These are phyloP conservation scores for Oxycera nigricornis DNA, from an alignment of 2,888 invertebrate species.

Conservation along the genomic window DNA sequence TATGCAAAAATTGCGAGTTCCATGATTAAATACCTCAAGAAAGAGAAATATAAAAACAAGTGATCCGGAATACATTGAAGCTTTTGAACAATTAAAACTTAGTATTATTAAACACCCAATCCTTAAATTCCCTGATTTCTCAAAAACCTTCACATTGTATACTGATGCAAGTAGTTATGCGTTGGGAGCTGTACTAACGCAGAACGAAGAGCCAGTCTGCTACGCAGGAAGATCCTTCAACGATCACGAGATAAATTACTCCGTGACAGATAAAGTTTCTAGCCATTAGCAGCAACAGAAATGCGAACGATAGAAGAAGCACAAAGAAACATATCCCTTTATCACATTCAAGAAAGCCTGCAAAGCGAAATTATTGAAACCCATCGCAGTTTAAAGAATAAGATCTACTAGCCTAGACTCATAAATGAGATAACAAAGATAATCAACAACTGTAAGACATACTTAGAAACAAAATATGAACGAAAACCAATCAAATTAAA, in stretches of 20 bases:
- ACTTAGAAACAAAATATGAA: too few relatives aligned
- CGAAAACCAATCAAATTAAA: too few relatives aligned
- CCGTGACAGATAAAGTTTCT: background rate
- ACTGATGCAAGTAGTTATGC: slow-evolving; percentile 45
- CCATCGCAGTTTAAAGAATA: too few relatives aligned
- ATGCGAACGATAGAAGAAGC: too few relatives aligned
- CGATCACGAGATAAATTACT: background rate
- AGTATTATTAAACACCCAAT: slow-evolving; percentile 39
- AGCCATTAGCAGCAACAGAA: slow-evolving; percentile 10
- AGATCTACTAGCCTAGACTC: too few relatives aligned
- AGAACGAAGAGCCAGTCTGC: slow-evolving; percentile 27
- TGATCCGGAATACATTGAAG: background rate
- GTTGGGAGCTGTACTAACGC: background rate
- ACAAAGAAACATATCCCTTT: slow-evolving; percentile 36
- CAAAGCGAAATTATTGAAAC: too few relatives aligned
- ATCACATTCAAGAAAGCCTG: too few relatives aligned
- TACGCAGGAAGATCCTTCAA: background rate
- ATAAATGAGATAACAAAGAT: too few relatives aligned
- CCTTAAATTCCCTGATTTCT: slow-evolving; percentile 45
- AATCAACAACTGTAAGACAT: too few relatives aligned
- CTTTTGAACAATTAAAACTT: background rate
- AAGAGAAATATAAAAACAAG: background rate
- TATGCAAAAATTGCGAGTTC: too few relatives aligned
- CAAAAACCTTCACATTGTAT: slow-evolving; percentile 39
- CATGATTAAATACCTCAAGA: too few relatives aligned